These are phyloP conservation scores for Atrichornis clamosus DNA, from an alignment of 2,113 vertebrate species.

Conservation along the genomic window DNA sequence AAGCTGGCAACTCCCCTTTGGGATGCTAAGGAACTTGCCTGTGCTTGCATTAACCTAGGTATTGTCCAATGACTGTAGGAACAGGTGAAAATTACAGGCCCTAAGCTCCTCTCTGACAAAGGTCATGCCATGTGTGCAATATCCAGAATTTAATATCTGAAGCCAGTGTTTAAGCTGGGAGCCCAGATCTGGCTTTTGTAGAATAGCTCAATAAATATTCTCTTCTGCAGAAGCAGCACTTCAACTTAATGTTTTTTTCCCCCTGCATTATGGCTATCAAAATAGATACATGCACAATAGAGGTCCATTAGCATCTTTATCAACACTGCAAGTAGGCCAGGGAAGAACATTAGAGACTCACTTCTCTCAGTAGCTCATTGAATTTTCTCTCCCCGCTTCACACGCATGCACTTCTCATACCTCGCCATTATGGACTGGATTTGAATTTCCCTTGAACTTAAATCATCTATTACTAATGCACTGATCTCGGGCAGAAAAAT, in stretches of 20 bases:
- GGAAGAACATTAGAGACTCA: not conserved
- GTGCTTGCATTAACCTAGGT: not conserved
- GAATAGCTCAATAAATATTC: not conserved
- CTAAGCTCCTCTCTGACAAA: not conserved
- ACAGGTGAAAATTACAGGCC: not conserved
- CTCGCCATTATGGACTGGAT: not conserved
- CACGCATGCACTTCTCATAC: not conserved
- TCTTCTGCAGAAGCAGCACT: not conserved
- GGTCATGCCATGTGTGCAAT: not conserved
- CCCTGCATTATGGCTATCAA: not conserved
- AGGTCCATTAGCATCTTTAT: slow-evolving; percentile 22
- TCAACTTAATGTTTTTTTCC: not conserved
- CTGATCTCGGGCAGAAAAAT: not conserved
- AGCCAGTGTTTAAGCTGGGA: not conserved
- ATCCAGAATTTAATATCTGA: not conserved
- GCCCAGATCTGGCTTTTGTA: not conserved
- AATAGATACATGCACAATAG: not conserved
- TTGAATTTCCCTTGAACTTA: not conserved
- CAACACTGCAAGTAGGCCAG: not conserved
- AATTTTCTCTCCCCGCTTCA: not conserved
- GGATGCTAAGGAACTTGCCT: not conserved
- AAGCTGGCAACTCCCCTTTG: not conserved
- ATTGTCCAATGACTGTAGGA: not conserved
- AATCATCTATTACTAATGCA: not conserved
- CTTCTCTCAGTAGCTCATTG: not conserved